Conservation (phyloP, 2,888 invertebrate species). For the Standfussiana lucernea region DNA sequence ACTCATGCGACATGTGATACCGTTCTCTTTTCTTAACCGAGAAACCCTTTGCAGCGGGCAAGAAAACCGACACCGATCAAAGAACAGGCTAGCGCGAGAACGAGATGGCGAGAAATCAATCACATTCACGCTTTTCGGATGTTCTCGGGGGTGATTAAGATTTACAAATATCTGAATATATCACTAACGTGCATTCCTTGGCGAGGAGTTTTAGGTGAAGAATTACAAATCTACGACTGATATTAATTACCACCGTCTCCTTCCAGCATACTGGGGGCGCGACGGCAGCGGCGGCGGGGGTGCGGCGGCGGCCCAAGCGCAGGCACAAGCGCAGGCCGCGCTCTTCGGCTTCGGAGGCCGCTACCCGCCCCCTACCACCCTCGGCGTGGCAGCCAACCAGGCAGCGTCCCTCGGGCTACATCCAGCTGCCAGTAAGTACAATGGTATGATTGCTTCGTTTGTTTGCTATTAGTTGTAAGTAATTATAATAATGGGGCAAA, state of each 20-base stretch:
- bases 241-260: conserved; percentile 1
- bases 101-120: no score
- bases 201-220: no score
- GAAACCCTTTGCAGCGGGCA: no score
- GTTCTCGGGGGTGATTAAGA: no score
- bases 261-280: conserved; percentile 95
- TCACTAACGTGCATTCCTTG: no score
- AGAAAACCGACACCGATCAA: no score
- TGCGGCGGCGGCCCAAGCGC: conserved; percentile 85
- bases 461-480: conserved; percentile 17
- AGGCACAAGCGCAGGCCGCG: conserved; percentile 89
- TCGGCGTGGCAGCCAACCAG: conserved; percentile 96
- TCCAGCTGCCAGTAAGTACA: conserved; percentile 93
- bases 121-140: no score
- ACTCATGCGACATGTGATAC: no score
- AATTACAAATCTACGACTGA: no score
- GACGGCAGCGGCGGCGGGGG: conserved; percentile 84
- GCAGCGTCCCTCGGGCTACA: conserved; percentile 95
- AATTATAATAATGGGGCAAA: background rate
- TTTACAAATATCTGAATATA: background rate
- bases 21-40: no score
- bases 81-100: no score
- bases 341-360: conserved; percentile 88
- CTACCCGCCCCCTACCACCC: conserved; percentile 92
- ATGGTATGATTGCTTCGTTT: conserved; percentile 44